phyloP scores from a whole-genome alignment of 2,797 vertebrate genomes.

The Myiotriccus ornatus region DNA sequence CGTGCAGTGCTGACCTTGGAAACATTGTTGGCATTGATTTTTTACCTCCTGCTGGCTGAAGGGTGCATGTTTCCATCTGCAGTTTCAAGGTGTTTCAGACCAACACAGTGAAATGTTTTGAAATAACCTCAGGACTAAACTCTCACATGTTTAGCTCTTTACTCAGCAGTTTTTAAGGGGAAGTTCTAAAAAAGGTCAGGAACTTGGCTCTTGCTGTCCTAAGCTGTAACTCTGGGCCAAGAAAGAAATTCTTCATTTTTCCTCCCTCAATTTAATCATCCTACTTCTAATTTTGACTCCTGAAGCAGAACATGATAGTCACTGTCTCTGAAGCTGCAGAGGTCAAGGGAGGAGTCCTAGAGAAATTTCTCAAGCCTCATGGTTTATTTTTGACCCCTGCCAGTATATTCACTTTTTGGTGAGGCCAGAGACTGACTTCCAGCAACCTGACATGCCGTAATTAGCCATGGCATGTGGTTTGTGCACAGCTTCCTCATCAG shows the following conservation, averaged over 20 bases:
- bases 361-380: not conserved
- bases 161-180: not conserved
- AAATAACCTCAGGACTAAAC: not conserved
- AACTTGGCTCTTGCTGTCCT: not conserved
- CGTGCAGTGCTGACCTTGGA: not conserved
- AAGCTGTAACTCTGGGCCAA: not conserved
- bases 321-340: not conserved
- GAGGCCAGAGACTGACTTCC: not conserved
- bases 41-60: not conserved
- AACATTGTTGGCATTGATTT: constrained; percentile 17
- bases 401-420: not conserved
- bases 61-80: constrained; percentile 3
- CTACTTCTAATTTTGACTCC: not conserved
- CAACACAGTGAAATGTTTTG: constrained; percentile 1
- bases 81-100: not conserved
- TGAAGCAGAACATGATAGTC: not conserved
- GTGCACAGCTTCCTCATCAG: not conserved
- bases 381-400: not conserved
- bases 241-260: not conserved
- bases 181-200: not conserved
- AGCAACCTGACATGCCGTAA: not conserved
- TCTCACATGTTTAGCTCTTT: not conserved
- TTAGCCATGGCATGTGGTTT: not conserved
- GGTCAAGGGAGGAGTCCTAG: not conserved
- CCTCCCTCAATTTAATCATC: not conserved